Evolutionary conservation across 2,113 vertebrate species (phyloP).

Genomic region (Podocnemis expansa): DNA sequence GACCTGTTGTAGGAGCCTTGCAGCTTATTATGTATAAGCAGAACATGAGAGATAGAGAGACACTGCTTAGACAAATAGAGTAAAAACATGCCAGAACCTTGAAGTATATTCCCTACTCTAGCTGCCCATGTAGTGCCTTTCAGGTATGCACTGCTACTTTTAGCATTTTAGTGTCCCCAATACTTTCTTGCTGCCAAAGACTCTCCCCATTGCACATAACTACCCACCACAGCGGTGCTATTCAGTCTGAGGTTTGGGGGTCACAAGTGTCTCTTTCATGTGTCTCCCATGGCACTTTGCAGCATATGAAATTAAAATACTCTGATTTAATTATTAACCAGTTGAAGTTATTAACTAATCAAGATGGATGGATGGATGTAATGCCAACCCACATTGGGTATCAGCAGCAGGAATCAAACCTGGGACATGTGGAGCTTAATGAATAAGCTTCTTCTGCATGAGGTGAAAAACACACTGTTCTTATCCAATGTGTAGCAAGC

Average conservation of each 20-base stretch:
- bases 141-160: background rate
- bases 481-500: background rate
- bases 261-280: background rate
- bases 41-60: background rate
- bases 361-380: background rate
- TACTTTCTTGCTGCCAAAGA: background rate
- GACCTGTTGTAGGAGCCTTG: background rate
- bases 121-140: background rate
- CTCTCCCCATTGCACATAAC: background rate
- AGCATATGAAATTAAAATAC: background rate
- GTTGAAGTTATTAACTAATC: background rate
- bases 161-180: background rate
- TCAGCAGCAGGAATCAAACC: too few relatives aligned
- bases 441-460: background rate
- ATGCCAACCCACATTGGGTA: too few relatives aligned
- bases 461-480: background rate
- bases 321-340: background rate
- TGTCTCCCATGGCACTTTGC: background rate
- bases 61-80: background rate
- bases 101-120: background rate
- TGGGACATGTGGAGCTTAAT: too few relatives aligned
- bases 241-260: background rate
- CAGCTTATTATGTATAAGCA: background rate
- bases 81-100: background rate
- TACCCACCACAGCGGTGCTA: background rate